A percentile compares a stretch with the other conserved stretches of the same genome.
Evolutionary conservation across 2,888 invertebrate genomes (phyloP).

Genomic region (Drosophila incognita): DNA sequence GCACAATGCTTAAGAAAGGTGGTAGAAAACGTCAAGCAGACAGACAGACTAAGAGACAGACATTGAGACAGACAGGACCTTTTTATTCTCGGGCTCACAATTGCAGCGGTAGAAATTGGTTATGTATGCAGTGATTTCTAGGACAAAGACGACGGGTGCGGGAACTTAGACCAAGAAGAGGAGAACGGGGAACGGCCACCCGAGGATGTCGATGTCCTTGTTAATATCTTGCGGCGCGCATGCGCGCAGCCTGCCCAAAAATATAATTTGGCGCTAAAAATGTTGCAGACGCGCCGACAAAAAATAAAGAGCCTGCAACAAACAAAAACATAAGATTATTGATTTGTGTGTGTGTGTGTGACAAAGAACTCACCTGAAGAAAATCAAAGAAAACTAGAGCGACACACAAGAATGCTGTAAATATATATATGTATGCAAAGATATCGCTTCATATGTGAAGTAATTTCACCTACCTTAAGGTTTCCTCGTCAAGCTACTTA

Average conservation of each 20-base stretch:
- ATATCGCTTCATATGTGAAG: background rate
- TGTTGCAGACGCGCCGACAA: slow-evolving; percentile 64
- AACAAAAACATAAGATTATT: slow-evolving; percentile 30
- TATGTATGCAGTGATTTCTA: slow-evolving; percentile 66
- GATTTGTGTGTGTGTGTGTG: slow-evolving; percentile 14
- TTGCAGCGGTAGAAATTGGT: slow-evolving; percentile 71
- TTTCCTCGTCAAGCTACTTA: slow-evolving; percentile 1
- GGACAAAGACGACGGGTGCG: slow-evolving; percentile 46
- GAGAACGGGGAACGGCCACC: slow-evolving; percentile 12
- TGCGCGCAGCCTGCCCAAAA: slow-evolving; percentile 70
- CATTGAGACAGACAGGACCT: slow-evolving; percentile 26
- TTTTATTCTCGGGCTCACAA: slow-evolving; percentile 52
- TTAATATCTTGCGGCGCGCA: slow-evolving; percentile 77
- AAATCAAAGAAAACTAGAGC: slow-evolving; percentile 13
- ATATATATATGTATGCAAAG: background rate
- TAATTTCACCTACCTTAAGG: background rate
- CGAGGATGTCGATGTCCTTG: slow-evolving; percentile 14
- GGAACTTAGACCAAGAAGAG: slow-evolving; percentile 16
- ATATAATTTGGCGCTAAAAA: slow-evolving; percentile 74
- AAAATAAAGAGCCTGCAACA: slow-evolving; percentile 31
- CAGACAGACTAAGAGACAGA: slow-evolving; percentile 27
- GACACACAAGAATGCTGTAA: slow-evolving; percentile 1
- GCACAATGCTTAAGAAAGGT: slow-evolving; percentile 68
- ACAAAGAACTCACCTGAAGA: slow-evolving; percentile 34
- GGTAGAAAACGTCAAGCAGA: slow-evolving; percentile 68